Conservation (phyloP, 1,140 invertebrate species). For the Ridgeia piscesae region DNA sequence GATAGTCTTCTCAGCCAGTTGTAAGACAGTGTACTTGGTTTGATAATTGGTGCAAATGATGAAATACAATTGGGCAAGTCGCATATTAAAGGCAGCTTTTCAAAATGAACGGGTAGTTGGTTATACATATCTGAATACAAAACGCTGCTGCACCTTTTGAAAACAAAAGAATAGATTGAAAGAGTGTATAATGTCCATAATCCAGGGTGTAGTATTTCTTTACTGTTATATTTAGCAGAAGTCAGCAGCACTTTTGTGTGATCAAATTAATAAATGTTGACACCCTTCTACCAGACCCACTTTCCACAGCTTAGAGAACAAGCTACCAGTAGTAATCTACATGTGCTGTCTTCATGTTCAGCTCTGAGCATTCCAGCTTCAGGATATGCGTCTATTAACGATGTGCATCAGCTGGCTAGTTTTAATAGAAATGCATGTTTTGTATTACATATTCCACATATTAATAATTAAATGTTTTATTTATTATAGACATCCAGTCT, state of each 20-base stretch:
- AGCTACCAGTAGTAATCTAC: neutral
- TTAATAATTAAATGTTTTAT: neutral
- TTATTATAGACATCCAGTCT: neutral
- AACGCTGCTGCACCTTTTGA: too few species aligned
- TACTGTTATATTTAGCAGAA: too few species aligned
- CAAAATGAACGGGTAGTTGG: too few species aligned
- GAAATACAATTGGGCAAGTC: neutral
- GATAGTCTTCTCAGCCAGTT: neutral
- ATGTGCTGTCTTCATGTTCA: neutral
- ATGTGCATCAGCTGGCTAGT: neutral
- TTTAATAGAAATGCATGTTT: neutral
- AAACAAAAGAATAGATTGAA: too few species aligned
- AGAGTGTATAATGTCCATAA: too few species aligned
- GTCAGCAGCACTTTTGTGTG: too few species aligned
- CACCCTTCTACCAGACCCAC: neutral
- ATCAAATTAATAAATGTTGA: neutral
- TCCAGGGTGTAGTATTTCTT: too few species aligned
- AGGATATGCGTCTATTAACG: neutral
- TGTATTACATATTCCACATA: neutral
- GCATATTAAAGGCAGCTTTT: neutral
- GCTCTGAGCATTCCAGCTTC: neutral
- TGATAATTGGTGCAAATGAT: neutral
- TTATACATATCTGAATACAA: too few species aligned
- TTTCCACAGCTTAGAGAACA: neutral
- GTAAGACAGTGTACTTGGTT: neutral